Conservation (phyloP, 2,113 vertebrate species). For the Nymphicus hollandicus region DNA sequence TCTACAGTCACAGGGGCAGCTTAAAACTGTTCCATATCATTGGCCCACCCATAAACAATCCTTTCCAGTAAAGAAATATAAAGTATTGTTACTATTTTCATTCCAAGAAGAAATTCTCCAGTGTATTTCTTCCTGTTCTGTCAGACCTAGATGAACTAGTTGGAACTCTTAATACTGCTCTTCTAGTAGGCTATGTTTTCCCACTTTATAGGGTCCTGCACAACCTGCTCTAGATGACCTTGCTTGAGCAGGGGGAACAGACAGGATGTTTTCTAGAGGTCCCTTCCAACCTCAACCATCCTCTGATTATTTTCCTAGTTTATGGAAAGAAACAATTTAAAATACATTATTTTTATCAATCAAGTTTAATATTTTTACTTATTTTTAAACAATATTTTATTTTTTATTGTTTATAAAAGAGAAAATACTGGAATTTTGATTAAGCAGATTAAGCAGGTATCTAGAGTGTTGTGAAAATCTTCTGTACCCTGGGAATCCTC, state of each 20-base stretch:
- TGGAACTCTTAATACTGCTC: rapidly evolving
- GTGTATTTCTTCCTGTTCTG: not conserved
- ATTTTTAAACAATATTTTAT: not conserved
- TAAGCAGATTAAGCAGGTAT: not conserved
- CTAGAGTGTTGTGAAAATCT: not conserved
- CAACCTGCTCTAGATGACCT: not conserved
- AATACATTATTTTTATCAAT: not conserved
- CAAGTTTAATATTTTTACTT: not conserved
- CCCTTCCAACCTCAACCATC: not conserved
- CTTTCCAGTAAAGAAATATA: not conserved
- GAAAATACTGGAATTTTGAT: not conserved
- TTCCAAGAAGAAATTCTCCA: not conserved
- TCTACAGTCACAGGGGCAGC: not conserved
- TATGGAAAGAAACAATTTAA: not conserved
- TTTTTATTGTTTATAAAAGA: not conserved
- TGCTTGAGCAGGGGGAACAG: not conserved
- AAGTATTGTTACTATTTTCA: not conserved
- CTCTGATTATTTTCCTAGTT: not conserved
- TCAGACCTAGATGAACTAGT: not conserved
- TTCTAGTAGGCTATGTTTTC: not conserved
- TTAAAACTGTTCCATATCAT: not conserved
- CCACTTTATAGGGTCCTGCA: not conserved
- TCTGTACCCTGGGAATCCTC: not conserved
- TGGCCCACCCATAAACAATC: not conserved
- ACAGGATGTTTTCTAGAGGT: not conserved